A percentile compares a stretch with the other conserved stretches of the same genome.
These are phyloP conservation scores for Caenorhabditis sp. DNA, from an alignment of 2,888 invertebrate species.

Conservation along the genomic window DNA sequence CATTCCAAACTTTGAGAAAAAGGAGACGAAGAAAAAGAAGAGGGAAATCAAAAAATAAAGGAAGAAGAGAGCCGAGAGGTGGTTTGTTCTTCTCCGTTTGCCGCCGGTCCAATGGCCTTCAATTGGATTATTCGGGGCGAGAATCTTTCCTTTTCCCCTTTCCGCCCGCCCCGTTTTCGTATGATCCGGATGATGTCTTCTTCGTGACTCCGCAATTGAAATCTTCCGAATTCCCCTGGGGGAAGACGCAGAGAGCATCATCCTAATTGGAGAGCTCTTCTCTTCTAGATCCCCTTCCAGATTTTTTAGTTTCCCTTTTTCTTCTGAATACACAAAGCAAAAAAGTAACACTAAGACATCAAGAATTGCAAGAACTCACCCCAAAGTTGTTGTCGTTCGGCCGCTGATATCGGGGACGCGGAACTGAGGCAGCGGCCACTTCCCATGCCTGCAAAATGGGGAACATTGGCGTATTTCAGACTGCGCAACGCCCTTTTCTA, in stretches of 20 bases:
- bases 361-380: slow-evolving; percentile 32
- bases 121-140: slow-evolving; percentile 40
- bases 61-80: slow-evolving; percentile 4
- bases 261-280: slow-evolving; percentile 23
- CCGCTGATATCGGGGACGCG: slow-evolving; percentile 62
- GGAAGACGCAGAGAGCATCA: slow-evolving; percentile 20
- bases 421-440: slow-evolving; percentile 60
- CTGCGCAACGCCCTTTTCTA: too few species aligned
- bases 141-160: slow-evolving; percentile 8
- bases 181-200: slow-evolving; percentile 33
- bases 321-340: background rate
- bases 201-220: slow-evolving; percentile 21
- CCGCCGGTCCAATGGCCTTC: slow-evolving; percentile 25
- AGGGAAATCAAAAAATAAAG: slow-evolving; percentile 3
- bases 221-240: slow-evolving; percentile 28
- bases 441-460: slow-evolving; percentile 53
- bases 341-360: background rate
- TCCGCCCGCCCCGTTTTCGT: background rate
- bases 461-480: too few species aligned
- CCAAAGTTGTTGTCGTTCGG: slow-evolving; percentile 63
- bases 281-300: slow-evolving; percentile 10
- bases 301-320: background rate
- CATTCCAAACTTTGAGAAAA: slow-evolving; percentile 21
- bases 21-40: background rate
- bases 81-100: too few species aligned